A percentile compares a stretch with the other conserved stretches of the same genome.
Evolutionary conservation across 2,797 vertebrate species (phyloP).

Genomic region (Peromyscus melanophrys): DNA sequence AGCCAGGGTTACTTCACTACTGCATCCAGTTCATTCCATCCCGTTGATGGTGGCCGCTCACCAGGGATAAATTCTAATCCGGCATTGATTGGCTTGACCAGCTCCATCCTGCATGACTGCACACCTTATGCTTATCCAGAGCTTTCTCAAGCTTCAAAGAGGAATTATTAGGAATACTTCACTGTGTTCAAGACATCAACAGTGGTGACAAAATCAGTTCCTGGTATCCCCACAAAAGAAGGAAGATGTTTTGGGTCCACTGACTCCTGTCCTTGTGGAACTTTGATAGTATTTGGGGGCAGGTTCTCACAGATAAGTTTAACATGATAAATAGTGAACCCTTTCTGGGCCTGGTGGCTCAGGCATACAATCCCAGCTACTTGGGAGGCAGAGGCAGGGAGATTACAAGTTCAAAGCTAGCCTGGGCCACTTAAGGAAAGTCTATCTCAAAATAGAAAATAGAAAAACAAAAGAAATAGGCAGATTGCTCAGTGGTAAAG

Average conservation of each 20-base stretch:
- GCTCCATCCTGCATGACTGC: no score
- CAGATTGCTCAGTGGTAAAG: not conserved
- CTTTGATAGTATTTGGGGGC: not conserved
- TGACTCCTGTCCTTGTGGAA: not conserved
- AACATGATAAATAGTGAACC: not conserved
- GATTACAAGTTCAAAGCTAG: not conserved
- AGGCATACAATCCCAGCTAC: not conserved
- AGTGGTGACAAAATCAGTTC: not conserved
- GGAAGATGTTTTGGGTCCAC: not conserved
- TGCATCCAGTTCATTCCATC: not conserved
- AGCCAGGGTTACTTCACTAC: not conserved
- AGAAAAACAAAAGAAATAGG: not conserved
- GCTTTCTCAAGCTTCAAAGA: not conserved
- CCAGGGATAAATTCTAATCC: not conserved
- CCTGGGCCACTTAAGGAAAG: not conserved
- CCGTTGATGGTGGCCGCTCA: not conserved
- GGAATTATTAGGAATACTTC: not conserved
- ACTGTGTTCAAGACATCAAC: conserved; percentile 19
- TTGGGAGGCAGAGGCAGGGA: not conserved
- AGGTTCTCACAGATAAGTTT: not conserved
- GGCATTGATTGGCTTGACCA: not conserved
- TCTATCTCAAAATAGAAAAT: not conserved
- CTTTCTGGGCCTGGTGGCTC: not conserved
- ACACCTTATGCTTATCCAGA: not conserved
- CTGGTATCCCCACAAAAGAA: not conserved